Evolutionary conservation across 64 coral and sea anemone species (phyloP).

Genomic region (Actinia equina): DNA sequence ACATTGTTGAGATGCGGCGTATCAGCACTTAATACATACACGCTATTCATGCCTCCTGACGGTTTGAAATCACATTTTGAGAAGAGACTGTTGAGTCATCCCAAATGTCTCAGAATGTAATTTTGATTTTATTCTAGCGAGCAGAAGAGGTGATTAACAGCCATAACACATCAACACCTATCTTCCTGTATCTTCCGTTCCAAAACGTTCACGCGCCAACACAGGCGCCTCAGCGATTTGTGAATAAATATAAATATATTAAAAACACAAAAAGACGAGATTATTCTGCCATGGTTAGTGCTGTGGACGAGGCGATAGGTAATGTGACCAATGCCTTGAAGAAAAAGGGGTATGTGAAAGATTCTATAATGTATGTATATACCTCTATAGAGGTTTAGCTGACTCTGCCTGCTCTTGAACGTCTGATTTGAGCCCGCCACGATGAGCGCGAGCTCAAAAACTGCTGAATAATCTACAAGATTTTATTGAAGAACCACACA

Average conservation of each 20-base stretch:
- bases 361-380: too few relatives aligned
- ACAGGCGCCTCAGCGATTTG: slow-evolving; percentile 9
- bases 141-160: not conserved
- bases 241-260: slow-evolving; percentile 11
- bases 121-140: not conserved
- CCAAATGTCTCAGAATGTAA: not conserved
- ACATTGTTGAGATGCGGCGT: too few relatives aligned
- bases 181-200: slow-evolving; percentile 27
- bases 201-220: slow-evolving; percentile 11
- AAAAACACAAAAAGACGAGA: not conserved
- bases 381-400: too few relatives aligned
- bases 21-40: too few relatives aligned
- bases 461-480: too few relatives aligned
- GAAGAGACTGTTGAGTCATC: too few relatives aligned
- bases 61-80: too few relatives aligned
- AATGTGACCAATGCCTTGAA: slow-evolving; percentile 18
- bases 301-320: slow-evolving; percentile 22
- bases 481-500: too few relatives aligned
- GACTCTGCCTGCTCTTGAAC: too few relatives aligned
- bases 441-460: too few relatives aligned
- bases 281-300: slow-evolving; percentile 21
- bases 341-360: not conserved
- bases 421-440: too few relatives aligned
- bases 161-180: slow-evolving; percentile 1
- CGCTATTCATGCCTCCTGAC: too few relatives aligned